Evolutionary conservation across 2,888 invertebrate genomes (phyloP).

Genomic region (Proisotoma minuta): DNA sequence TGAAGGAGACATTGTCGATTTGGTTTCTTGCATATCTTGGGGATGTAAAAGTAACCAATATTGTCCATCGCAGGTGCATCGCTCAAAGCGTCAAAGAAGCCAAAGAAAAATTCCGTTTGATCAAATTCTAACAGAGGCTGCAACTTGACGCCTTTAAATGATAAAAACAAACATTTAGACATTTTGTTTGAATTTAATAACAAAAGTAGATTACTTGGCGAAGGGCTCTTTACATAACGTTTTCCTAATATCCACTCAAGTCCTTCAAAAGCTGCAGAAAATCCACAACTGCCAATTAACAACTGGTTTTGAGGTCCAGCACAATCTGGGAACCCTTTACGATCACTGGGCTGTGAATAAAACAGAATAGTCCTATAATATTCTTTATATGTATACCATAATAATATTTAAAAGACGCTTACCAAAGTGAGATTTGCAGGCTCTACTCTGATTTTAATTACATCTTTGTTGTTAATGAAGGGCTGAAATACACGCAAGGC

Average conservation of each 20-base stretch:
- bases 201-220: neutral
- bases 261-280: neutral
- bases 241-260: neutral
- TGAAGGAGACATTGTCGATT: neutral
- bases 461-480: neutral
- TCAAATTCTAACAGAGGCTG: neutral
- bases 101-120: neutral
- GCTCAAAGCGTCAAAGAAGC: neutral
- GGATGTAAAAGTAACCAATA: neutral
- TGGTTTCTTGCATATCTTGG: neutral
- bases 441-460: neutral
- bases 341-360: neutral
- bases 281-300: neutral
- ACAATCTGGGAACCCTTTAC: neutral
- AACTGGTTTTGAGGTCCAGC: neutral
- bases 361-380: too few species aligned
- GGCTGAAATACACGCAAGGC: neutral
- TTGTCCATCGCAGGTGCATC: neutral
- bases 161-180: neutral
- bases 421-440: neutral
- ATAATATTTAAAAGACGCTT: too few species aligned
- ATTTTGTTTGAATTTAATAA: neutral
- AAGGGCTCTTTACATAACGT: neutral
- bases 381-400: too few species aligned
- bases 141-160: neutral